A percentile compares a stretch with the other conserved stretches of the same genome.
Evolutionary conservation across 2,888 invertebrate genomes (phyloP).

Genomic region (Drosophila gaucha): DNA sequence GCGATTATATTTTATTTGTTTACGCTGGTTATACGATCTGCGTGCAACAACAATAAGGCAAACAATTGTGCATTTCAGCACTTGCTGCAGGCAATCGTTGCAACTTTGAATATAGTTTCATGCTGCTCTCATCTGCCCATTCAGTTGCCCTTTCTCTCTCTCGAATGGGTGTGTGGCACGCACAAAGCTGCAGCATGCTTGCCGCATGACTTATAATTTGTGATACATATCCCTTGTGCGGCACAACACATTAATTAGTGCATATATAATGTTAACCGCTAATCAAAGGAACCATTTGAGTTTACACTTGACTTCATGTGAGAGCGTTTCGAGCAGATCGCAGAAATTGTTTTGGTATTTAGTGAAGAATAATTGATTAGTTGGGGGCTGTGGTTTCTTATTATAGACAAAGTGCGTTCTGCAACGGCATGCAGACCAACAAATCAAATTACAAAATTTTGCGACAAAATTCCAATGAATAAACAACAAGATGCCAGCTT

Average conservation of each 20-base stretch:
- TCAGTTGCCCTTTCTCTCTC: too few species aligned
- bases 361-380: not conserved
- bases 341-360: conserved; percentile 8
- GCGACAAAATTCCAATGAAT: conserved; percentile 22
- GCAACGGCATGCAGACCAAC: conserved; percentile 3
- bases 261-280: conserved; percentile 34
- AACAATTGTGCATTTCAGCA: conserved; percentile 16
- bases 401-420: conserved; percentile 14
- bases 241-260: conserved; percentile 26
- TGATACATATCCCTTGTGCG: not conserved
- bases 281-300: conserved; percentile 52
- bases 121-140: not conserved
- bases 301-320: conserved; percentile 20
- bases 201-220: conserved; percentile 35
- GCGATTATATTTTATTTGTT: conserved; percentile 1
- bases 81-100: conserved; percentile 4
- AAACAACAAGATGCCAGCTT: conserved; percentile 12
- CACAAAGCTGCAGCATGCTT: conserved; percentile 17
- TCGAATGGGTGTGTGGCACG: not conserved
- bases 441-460: conserved; percentile 16
- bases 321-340: conserved; percentile 11
- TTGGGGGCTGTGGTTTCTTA: conserved; percentile 1
- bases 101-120: conserved; percentile 11
- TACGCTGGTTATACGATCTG: conserved; percentile 5
- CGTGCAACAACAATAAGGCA: conserved; percentile 7